Conservation (phyloP, 2,888 invertebrate genomes). For the Mythimna impura region DNA sequence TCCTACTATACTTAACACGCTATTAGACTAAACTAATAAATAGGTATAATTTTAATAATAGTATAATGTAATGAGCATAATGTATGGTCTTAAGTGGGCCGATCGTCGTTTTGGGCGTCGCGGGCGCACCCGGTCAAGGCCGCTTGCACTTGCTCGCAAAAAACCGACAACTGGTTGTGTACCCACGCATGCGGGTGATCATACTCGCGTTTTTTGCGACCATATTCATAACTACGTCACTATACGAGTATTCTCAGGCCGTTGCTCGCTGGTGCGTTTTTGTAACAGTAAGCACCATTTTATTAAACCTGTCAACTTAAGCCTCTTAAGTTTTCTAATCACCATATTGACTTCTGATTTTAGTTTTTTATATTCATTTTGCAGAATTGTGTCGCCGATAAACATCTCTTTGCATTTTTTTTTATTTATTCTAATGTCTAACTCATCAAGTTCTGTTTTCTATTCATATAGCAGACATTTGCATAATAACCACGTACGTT, state of each 20-base stretch:
- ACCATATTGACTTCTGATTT: constrained; percentile 18
- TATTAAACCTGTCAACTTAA: constrained; percentile 34
- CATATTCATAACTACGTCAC: constrained; percentile 62
- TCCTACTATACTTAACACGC: constrained; percentile 35
- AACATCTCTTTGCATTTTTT: constrained; percentile 12
- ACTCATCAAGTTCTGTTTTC: constrained; percentile 27
- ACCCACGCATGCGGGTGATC: constrained; percentile 80
- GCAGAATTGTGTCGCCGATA: neutral
- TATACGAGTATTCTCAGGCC: constrained; percentile 58
- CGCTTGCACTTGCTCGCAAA: constrained; percentile 86
- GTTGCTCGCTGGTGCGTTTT: constrained; percentile 68
- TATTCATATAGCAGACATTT: constrained; percentile 39
- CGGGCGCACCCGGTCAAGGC: constrained; percentile 84
- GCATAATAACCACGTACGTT: constrained; percentile 52
- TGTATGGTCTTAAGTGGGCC: constrained; percentile 69
- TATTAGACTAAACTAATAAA: constrained; percentile 42
- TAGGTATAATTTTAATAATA: constrained; percentile 54
- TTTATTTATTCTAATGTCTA: constrained; percentile 40
- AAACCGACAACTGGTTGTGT: constrained; percentile 83
- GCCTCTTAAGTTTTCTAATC: constrained; percentile 38
- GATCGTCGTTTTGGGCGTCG: constrained; percentile 78
- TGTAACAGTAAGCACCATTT: constrained; percentile 46
- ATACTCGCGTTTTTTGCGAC: constrained; percentile 70
- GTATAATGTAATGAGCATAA: constrained; percentile 60
- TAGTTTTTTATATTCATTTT: constrained; percentile 18